These are phyloP conservation scores for Pampusana beccarii DNA, from an alignment of 2,113 vertebrate genomes.

Conservation along the genomic window DNA sequence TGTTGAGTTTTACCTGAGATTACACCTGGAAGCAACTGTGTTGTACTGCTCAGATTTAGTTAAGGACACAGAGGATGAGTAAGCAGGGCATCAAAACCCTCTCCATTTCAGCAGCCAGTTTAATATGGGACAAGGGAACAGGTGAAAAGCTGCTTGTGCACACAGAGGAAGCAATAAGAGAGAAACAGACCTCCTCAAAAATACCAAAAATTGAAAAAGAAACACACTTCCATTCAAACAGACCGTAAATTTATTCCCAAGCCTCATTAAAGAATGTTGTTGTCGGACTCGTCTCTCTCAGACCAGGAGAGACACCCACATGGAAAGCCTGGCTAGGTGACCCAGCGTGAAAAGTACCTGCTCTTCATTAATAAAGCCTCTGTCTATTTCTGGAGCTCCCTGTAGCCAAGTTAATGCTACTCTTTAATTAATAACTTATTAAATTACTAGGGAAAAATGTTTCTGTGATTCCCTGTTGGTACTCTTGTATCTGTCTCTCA, in stretches of 20 bases:
- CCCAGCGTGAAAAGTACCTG: neutral
- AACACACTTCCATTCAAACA: neutral
- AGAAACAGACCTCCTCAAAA: neutral
- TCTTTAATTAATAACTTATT: neutral
- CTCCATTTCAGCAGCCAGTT: neutral
- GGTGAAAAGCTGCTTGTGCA: neutral
- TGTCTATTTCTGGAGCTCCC: neutral
- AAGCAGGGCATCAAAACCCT: neutral
- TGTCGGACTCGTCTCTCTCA: neutral
- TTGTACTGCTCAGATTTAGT: conserved; percentile 15
- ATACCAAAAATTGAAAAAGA: neutral
- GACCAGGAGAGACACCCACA: neutral
- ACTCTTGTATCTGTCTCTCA: neutral
- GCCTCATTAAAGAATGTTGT: neutral
- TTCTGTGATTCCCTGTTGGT: neutral
- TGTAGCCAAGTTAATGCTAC: neutral
- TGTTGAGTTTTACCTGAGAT: neutral
- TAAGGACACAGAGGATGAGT: neutral
- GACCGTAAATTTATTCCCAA: neutral
- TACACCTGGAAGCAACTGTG: conserved; percentile 11
- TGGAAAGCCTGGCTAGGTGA: neutral
- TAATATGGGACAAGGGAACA: neutral
- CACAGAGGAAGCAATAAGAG: neutral
- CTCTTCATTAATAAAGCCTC: neutral
- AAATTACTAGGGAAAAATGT: neutral